Percentiles rank a stretch among this genome's conserved stretches.
Evolutionary conservation across 2,888 invertebrate genomes (phyloP).

Genomic region (Exephanes ischioxanthus): DNA sequence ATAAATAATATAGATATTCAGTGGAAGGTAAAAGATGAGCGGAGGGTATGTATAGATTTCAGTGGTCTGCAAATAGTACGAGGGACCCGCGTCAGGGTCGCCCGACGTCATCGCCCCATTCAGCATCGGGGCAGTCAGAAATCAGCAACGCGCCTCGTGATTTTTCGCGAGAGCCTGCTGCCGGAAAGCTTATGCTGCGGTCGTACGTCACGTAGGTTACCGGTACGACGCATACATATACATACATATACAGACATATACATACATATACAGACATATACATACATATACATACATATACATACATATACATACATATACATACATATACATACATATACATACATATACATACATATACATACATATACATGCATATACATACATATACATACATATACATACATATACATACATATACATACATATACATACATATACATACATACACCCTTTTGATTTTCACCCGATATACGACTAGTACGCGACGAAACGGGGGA

Average conservation of each 20-base stretch:
- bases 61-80: constrained; percentile 72
- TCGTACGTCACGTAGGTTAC: background rate
- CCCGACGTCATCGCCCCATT: constrained; percentile 71
- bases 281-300: too few species aligned
- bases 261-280: too few species aligned
- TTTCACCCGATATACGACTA: background rate
- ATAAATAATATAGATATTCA: background rate
- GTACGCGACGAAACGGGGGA: background rate
- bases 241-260: too few species aligned
- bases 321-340: too few species aligned
- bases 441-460: too few species aligned
- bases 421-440: too few species aligned
- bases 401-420: too few species aligned
- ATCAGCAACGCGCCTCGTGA: constrained; percentile 33
- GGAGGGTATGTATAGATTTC: constrained; percentile 35
- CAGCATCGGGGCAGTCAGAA: constrained; percentile 31
- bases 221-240: background rate
- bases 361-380: too few species aligned
- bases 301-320: too few species aligned
- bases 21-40: constrained; percentile 13
- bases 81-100: constrained; percentile 71
- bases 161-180: constrained; percentile 37
- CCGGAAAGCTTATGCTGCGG: background rate
- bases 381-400: too few species aligned
- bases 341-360: too few species aligned